These are phyloP conservation scores for Rotaria magnacalcarata DNA, from an alignment of 2,888 invertebrate genomes.

Conservation along the genomic window DNA sequence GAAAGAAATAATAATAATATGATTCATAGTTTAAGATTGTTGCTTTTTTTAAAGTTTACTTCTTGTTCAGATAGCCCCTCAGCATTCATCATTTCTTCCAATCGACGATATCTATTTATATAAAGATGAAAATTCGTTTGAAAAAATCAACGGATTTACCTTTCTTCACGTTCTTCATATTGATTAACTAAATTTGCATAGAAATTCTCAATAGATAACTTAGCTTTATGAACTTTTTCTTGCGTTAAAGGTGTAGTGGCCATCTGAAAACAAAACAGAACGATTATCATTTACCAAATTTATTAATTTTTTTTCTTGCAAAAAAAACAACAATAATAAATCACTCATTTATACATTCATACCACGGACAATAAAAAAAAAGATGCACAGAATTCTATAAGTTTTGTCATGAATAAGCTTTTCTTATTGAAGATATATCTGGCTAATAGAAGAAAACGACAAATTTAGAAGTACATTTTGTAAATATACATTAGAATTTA, in stretches of 20 bases:
- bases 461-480: background rate
- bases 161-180: slow-evolving; percentile 72
- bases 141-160: background rate
- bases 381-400: background rate
- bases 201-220: slow-evolving; percentile 94
- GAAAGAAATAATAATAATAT: too few species aligned
- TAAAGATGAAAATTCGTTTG: background rate
- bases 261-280: slow-evolving; percentile 29
- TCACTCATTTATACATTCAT: slow-evolving; percentile 5
- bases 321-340: slow-evolving; percentile 6
- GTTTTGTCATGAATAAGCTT: background rate
- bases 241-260: background rate
- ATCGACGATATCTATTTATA: slow-evolving; percentile 65
- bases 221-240: slow-evolving; percentile 96
- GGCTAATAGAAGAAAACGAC: background rate
- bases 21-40: background rate
- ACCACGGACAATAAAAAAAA: background rate
- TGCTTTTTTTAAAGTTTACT: background rate
- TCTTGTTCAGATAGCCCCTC: slow-evolving; percentile 88
- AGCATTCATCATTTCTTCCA: slow-evolving; percentile 92
- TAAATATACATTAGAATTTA: background rate
- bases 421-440: background rate
- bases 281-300: background rate
- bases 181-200: slow-evolving; percentile 97
- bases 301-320: background rate